Conservation (phyloP, 2,888 invertebrate genomes). For the Habroteleia sp. region DNA sequence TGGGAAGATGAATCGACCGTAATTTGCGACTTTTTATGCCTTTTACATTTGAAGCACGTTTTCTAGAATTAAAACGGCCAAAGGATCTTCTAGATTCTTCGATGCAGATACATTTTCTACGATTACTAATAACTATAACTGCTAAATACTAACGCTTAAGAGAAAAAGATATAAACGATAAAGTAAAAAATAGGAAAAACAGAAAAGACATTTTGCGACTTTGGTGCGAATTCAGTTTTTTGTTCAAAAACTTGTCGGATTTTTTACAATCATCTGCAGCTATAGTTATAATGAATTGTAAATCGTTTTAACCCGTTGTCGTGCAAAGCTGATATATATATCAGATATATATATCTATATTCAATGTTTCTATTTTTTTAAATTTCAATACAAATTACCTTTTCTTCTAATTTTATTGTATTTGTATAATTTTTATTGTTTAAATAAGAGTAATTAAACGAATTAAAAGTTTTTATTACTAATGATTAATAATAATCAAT, state of each 20-base stretch:
- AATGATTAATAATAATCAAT: too few species aligned
- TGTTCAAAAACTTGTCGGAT: conserved; percentile 41
- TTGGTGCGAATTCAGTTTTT: conserved; percentile 52
- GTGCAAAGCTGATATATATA: conserved; percentile 37
- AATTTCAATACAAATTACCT: conserved; percentile 13
- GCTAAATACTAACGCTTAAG: conserved; percentile 57
- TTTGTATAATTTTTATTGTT: conserved; percentile 3
- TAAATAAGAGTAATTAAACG: too few species aligned
- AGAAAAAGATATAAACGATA: conserved; percentile 20
- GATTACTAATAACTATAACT: conserved; percentile 54
- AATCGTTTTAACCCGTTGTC: conserved; percentile 34
- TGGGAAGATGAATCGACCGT: conserved; percentile 22
- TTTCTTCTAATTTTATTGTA: conserved; percentile 20
- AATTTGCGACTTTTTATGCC: conserved; percentile 58
- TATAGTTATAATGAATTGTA: conserved; percentile 32
- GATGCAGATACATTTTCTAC: conserved; percentile 53
- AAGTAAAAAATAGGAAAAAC: conserved; percentile 2
- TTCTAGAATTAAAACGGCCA: conserved; percentile 45
- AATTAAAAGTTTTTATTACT: too few species aligned
- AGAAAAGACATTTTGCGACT: conserved; percentile 46
- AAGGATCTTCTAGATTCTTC: conserved; percentile 20
- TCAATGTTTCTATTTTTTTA: conserved; percentile 14
- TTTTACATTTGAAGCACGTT: conserved; percentile 60
- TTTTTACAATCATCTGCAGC: conserved; percentile 11
- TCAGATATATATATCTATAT: too few species aligned